Evolutionary conservation across 2,797 vertebrate species (phyloP).

Genomic region (Orestias chungarensis): DNA sequence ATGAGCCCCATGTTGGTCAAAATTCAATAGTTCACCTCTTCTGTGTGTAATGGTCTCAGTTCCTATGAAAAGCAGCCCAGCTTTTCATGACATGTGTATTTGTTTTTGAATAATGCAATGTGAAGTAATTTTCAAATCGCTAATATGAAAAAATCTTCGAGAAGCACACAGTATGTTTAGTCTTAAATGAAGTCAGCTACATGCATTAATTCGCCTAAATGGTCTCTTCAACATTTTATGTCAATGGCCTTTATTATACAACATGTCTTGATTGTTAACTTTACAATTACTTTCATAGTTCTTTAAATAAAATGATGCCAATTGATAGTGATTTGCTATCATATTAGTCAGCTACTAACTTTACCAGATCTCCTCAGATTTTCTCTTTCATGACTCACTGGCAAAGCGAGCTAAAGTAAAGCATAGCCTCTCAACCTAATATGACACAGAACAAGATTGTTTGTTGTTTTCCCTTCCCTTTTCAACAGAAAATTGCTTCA

Average conservation of each 20-base stretch:
- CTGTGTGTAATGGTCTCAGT: background rate
- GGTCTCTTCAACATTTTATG: slow-evolving; percentile 29
- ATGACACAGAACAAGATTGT: slow-evolving; percentile 23
- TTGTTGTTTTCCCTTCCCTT: slow-evolving; percentile 16
- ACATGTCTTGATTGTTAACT: background rate
- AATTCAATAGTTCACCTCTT: background rate
- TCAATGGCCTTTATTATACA: background rate
- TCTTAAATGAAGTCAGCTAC: slow-evolving; percentile 56
- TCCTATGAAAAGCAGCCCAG: background rate
- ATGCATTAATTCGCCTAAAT: slow-evolving; percentile 54
- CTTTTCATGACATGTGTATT: background rate
- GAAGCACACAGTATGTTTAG: slow-evolving; percentile 2
- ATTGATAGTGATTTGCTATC: background rate
- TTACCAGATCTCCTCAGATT: background rate
- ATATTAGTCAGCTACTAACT: background rate
- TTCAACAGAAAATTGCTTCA: slow-evolving; percentile 47
- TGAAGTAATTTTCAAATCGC: background rate
- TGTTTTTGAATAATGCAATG: background rate
- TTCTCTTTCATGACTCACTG: slow-evolving; percentile 2
- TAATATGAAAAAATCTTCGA: background rate
- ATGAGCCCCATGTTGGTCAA: background rate
- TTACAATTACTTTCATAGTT: background rate
- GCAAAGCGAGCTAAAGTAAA: slow-evolving; percentile 8
- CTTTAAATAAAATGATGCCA: background rate
- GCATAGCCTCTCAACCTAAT: background rate